A percentile compares a stretch with the other conserved stretches of the same genome.
phyloP scores from a whole-genome alignment of 1,140 invertebrate genomes.

The Oedothorax gibbosus region DNA sequence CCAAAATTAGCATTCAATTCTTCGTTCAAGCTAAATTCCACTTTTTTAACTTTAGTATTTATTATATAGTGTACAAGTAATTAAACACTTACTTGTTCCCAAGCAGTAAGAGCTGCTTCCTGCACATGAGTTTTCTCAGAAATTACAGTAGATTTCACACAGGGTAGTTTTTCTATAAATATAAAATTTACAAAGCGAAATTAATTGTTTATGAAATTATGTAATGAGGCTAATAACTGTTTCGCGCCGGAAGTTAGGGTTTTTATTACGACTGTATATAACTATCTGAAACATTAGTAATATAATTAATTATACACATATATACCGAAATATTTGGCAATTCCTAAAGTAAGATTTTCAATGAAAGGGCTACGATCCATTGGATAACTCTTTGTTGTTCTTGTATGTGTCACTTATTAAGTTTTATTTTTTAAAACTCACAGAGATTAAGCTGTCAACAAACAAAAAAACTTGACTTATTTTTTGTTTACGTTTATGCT shows the following conservation, averaged over 20 bases:
- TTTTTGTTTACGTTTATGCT: too few relatives aligned
- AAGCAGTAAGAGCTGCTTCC: slow-evolving; percentile 40
- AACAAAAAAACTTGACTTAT: too few relatives aligned
- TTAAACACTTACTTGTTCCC: slow-evolving; percentile 53
- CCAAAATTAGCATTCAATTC: too few relatives aligned
- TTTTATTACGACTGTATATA: background rate
- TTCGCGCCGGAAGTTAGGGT: background rate
- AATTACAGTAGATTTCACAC: slow-evolving; percentile 43
- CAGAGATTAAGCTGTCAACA: too few relatives aligned
- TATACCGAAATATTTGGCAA: slow-evolving; percentile 47
- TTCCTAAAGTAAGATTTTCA: slow-evolving; percentile 52
- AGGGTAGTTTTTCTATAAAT: slow-evolving; percentile 54
- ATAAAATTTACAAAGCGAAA: background rate
- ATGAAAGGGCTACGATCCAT: slow-evolving; percentile 50
- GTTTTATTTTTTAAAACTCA: too few relatives aligned
- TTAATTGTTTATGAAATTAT: background rate
- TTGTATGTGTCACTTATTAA: too few relatives aligned
- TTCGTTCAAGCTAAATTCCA: too few relatives aligned
- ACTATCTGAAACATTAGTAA: background rate
- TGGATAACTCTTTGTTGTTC: background rate
- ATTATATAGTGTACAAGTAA: background rate
- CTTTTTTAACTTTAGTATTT: background rate
- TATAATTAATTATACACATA: background rate
- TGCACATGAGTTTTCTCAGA: slow-evolving; percentile 53
- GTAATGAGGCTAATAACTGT: background rate